Base-by-base conservation (phyloP, 2,888 invertebrate genomes). In the Odontomyia ornata region DNA sequence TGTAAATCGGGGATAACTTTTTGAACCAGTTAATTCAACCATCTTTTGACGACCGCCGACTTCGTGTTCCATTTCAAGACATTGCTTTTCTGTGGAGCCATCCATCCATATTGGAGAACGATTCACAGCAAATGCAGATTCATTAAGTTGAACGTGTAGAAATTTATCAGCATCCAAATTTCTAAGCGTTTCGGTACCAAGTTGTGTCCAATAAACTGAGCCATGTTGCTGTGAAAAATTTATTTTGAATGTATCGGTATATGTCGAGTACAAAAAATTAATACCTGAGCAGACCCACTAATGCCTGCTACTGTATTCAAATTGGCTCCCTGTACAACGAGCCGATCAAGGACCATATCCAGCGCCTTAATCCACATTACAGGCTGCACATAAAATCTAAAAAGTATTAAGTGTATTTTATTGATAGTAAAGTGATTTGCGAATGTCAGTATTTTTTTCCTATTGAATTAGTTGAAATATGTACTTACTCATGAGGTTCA, bases 101-200 rank as follows among this genome's bases (percentile, higher is more conserved):
- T 99, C 98, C 96, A 98, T 96, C 99, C 99, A 99, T 18, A 98
- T 92, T 0, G 99, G 98, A 11, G 96, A 95, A 80, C 94, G 91
- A 0, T 89, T 86, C 0, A 95, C 85, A 15, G 95, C 91, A 86
- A 99, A 99, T 9, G 91, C 90, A 0, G 89, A 88, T 4, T 93
- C 91, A 71, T 90, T 89, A 52, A 98, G 87, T 87, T 98, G 96
- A 25, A 93, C 91, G 87, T 95, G 94, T 9, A 98, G 86, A 85
- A 95, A 94, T 82, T 92, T 91, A 9, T 91, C 90, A 0, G 95
- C 88, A 75, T 94, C 90, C 28, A 98, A 87, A 64, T 87, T 89
- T 75, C 87, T 84, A 21, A 99, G 87, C 0, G 89, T 89, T 15
- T 89, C 82, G 76, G 91, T 89, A 0, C 95, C 92, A 15, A 94